Percentiles rank a stretch among this genome's conserved stretches.
These are phyloP conservation scores for Limosa lapponica DNA, from an alignment of 2,797 vertebrate genomes.

Conservation along the genomic window DNA sequence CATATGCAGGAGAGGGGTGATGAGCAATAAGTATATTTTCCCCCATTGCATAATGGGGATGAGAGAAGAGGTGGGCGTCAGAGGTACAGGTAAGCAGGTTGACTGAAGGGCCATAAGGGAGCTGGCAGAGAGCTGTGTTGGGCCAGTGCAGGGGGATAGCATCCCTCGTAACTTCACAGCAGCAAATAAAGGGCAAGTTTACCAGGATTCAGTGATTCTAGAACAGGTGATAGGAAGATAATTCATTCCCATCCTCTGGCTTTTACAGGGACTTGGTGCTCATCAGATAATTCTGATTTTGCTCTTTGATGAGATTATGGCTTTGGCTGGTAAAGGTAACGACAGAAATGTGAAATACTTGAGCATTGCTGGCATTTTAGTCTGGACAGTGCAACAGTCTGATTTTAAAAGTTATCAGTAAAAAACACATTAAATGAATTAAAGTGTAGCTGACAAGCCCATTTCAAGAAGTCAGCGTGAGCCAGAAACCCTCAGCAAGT, in stretches of 20 bases:
- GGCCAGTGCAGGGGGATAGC: background rate
- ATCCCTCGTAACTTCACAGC: background rate
- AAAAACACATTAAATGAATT: background rate
- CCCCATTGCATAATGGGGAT: background rate
- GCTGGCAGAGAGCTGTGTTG: background rate
- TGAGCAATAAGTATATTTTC: background rate
- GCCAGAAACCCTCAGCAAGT: background rate
- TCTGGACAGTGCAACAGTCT: accelerated
- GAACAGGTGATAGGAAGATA: background rate
- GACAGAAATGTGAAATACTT: background rate
- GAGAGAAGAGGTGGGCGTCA: background rate
- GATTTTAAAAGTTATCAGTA: background rate
- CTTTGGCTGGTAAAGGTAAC: background rate
- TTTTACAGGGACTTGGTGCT: background rate
- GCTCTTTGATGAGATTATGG: background rate
- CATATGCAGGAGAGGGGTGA: background rate
- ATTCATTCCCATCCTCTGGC: background rate
- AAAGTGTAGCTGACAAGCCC: background rate
- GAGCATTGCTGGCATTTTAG: background rate
- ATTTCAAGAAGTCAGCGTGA: background rate
- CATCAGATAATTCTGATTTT: background rate
- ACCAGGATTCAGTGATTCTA: background rate
- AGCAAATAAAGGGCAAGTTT: background rate
- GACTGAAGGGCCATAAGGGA: background rate
- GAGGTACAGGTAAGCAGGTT: too few relatives aligned